Evolutionary conservation across 2,113 vertebrate species (phyloP).

Genomic region (Noctilio leporinus): DNA sequence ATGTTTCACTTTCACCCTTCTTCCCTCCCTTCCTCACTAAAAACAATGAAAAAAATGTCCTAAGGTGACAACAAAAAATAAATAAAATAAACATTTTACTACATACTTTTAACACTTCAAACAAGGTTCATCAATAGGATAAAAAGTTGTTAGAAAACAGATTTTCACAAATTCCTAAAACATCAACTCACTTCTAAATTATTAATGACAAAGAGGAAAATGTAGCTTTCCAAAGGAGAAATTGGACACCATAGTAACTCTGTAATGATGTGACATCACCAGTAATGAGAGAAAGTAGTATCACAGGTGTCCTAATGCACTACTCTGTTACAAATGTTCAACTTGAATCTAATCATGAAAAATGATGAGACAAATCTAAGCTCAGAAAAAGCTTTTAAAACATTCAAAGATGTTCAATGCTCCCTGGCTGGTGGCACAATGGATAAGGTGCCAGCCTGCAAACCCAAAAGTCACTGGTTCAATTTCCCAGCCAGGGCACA

Average conservation of each 20-base stretch:
- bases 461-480: no score
- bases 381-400: background rate
- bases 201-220: background rate
- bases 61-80: background rate
- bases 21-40: no score
- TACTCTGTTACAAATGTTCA: background rate
- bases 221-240: background rate
- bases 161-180: background rate
- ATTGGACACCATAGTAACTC: background rate
- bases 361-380: background rate
- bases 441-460: no score
- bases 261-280: background rate
- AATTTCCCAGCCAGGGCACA: no score
- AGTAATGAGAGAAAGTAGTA: background rate
- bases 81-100: background rate
- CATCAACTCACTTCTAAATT: background rate
- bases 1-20: no score
- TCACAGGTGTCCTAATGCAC: background rate
- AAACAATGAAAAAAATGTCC: no score
- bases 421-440: no score
- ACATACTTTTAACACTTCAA: background rate
- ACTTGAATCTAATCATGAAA: background rate
- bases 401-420: background rate
- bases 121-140: background rate
- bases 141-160: background rate